These are phyloP conservation scores for Rhopalosiphum padi DNA, from an alignment of 1,140 invertebrate genomes.

Conservation along the genomic window DNA sequence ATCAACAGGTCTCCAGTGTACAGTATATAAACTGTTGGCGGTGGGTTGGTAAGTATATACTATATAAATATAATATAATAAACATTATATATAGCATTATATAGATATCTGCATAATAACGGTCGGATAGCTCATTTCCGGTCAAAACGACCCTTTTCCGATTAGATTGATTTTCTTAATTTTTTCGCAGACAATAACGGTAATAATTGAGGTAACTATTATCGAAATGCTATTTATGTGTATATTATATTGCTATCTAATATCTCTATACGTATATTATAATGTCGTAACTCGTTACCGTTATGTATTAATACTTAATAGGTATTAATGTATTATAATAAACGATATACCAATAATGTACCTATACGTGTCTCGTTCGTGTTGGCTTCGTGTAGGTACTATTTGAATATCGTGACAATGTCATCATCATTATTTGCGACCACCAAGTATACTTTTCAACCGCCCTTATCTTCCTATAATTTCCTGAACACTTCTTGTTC, in stretches of 20 bases:
- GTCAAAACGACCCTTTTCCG: background rate
- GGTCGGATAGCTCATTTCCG: background rate
- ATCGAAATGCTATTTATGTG: background rate
- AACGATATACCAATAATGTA: background rate
- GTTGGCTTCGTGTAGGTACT: no score
- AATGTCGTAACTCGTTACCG: background rate
- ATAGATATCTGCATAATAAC: background rate
- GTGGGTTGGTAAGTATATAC: background rate
- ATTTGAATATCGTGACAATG: background rate
- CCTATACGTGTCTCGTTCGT: no score
- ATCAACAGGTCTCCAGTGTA: background rate
- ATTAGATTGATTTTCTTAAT: background rate
- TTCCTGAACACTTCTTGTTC: background rate
- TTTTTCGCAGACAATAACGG: background rate
- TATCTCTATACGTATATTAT: background rate
- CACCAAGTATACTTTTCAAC: background rate
- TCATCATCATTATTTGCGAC: background rate
- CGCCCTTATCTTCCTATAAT: background rate
- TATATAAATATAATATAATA: background rate
- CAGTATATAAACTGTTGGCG: background rate
- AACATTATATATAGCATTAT: no score
- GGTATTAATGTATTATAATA: background rate
- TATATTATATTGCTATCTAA: background rate
- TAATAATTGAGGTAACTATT: background rate
- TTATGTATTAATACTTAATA: slow-evolving; percentile 1